Base-by-base conservation (phyloP, 2,888 invertebrate genomes). In the Trissolcus japonicus region DNA sequence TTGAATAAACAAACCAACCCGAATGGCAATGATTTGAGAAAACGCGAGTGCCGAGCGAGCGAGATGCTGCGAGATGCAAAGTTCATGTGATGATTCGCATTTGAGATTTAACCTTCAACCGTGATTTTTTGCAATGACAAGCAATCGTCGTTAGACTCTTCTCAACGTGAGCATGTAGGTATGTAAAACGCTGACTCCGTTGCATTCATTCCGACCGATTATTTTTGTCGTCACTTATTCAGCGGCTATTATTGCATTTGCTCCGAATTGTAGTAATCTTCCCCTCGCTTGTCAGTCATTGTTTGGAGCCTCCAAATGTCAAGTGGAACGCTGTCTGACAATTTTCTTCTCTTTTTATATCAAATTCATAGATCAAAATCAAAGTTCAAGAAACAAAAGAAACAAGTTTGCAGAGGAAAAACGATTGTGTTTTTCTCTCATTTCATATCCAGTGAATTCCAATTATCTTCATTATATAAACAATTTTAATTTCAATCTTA, bases 31-130 rank as follows among this genome's bases (percentile, higher is more conserved):
- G 29, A 57, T 71, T 65, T 51, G 55, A 61, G 65, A 48, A 35
- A 54, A 35, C n/a, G 55, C 17, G 61, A 69, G 41, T 48, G 61
- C 17, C 13, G 17, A 62, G 17, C 54, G 59, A 54, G 25, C 54
- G 54, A 54, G 61, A 35, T 61, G 21, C 21, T 46, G 46, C 50
- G 54, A 40, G 35, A 66, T 71, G 69, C 71, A 72, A 76, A 76
- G 71, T 72, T 67, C 76, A 67, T 61, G 59, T 55, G 61, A 69
- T 71, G 71, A 76, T 51, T 67, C 55, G 67, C 60, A 71, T 60
- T 77, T 63, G 63, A 72, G 63, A 77, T 57, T 60, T 77, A 77
- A 77, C 72, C 76, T 77, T 72, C 76, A 77, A 77, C 63, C 68
- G 76, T 72, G 63, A 67, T 66, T 77, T 77, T 71, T 77, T 68